Conservation (phyloP, 64 coral and sea anemone species). For the Dendronephthya gigantea region DNA sequence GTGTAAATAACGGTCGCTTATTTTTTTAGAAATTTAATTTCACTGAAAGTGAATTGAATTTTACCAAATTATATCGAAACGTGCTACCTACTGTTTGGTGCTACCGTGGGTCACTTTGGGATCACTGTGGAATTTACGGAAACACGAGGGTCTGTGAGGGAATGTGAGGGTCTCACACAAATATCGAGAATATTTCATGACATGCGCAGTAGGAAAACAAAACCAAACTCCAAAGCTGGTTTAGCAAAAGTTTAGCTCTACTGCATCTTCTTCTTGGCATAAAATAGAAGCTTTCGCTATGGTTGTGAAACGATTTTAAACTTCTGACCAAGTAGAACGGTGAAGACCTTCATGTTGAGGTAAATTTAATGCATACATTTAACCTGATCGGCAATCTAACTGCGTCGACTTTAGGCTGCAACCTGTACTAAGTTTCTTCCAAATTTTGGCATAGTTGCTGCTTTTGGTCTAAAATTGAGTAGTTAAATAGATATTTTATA, state of each 20-base stretch:
- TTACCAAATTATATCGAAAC: no score
- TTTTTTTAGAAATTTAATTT: no score
- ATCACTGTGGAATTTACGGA: not conserved
- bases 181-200: not conserved
- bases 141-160: no score
- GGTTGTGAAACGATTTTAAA: not conserved
- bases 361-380: not conserved
- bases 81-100: no score
- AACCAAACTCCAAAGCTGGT: not conserved
- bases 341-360: not conserved
- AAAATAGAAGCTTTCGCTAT: not conserved
- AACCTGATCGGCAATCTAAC: not conserved
- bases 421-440: not conserved
- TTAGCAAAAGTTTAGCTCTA: not conserved
- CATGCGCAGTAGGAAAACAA: not conserved
- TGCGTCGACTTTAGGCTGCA: not conserved
- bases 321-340: not conserved
- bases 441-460: not conserved
- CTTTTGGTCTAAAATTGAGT: not conserved
- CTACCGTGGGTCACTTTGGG: not conserved
- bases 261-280: not conserved
- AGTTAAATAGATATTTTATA: not conserved
- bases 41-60: no score
- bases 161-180: not conserved
- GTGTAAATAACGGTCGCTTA: no score